phyloP scores from a whole-genome alignment of 2,797 vertebrate genomes.

The Yasuhikotakia modesta region DNA sequence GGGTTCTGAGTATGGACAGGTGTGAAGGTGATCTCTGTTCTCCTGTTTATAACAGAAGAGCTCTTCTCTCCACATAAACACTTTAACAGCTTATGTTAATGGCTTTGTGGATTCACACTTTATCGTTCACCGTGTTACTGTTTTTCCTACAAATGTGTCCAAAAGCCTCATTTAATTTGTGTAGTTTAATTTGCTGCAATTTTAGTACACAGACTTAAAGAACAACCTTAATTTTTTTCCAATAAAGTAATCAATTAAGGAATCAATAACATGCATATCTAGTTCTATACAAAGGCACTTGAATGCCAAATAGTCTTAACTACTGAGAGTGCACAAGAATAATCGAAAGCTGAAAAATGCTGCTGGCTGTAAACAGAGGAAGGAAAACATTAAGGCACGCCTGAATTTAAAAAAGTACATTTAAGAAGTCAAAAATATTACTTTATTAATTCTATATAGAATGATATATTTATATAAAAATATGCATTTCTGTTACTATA shows the following conservation, averaged over 20 bases:
- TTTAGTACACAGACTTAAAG: background rate
- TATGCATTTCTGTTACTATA: background rate
- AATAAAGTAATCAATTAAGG: background rate
- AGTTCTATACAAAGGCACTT: background rate
- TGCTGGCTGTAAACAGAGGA: background rate
- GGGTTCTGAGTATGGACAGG: conserved; percentile 28
- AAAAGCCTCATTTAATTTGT: background rate
- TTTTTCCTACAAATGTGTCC: conserved; percentile 11
- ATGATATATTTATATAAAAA: background rate
- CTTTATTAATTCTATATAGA: background rate
- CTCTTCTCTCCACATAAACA: conserved; percentile 38
- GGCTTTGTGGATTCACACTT: conserved; percentile 28
- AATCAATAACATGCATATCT: conserved; percentile 1
- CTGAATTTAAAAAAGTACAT: background rate
- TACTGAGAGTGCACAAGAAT: background rate
- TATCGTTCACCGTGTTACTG: background rate
- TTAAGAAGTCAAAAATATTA: background rate
- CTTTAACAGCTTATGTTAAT: conserved; percentile 37
- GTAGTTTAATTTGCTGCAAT: background rate
- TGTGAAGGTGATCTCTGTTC: conserved; percentile 36
- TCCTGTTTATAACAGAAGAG: conserved; percentile 47
- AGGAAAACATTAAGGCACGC: background rate
- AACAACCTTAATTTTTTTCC: background rate
- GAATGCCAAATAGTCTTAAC: conserved; percentile 8
- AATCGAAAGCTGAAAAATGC: conserved; percentile 1